Percentiles rank a stretch among this genome's conserved stretches.
Evolutionary conservation across 37 sponge, comb jelly and placozoan genomes (phyloP).

Genomic region (Halichondria panicea): DNA sequence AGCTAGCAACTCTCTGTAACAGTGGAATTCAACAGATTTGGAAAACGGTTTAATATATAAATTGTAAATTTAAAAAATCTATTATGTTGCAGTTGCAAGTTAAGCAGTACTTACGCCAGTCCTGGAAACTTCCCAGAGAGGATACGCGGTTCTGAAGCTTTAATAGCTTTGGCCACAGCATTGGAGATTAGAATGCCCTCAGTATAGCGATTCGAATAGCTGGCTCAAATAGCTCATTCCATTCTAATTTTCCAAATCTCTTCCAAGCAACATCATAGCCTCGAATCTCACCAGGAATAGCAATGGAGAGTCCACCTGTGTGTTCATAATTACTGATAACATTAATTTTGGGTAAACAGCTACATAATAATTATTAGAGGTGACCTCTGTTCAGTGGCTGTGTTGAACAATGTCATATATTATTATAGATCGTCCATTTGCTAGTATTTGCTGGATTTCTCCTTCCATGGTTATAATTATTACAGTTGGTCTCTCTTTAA

Average conservation of each 20-base stretch:
- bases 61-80: too few relatives aligned
- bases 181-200: conserved; percentile 67
- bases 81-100: neutral
- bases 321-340: neutral
- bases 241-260: conserved; percentile 54
- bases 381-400: too few relatives aligned
- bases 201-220: conserved; percentile 54
- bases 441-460: too few relatives aligned
- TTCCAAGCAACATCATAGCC: conserved; percentile 53
- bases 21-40: neutral
- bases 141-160: neutral
- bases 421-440: too few relatives aligned
- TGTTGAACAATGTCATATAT: too few relatives aligned
- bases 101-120: conserved; percentile 8
- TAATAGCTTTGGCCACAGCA: conserved; percentile 58
- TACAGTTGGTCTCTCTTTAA: too few relatives aligned
- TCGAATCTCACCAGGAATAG: conserved; percentile 75
- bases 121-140: conserved; percentile 27
- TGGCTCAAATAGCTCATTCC: conserved; percentile 71
- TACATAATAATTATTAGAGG: too few relatives aligned
- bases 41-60: neutral
- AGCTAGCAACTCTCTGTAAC: conserved; percentile 26
- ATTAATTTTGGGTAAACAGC: too few relatives aligned
- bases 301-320: conserved; percentile 78
- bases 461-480: too few relatives aligned